Evolutionary conservation across 2,888 invertebrate species (phyloP).

Genomic region (Campaea margaritaria): DNA sequence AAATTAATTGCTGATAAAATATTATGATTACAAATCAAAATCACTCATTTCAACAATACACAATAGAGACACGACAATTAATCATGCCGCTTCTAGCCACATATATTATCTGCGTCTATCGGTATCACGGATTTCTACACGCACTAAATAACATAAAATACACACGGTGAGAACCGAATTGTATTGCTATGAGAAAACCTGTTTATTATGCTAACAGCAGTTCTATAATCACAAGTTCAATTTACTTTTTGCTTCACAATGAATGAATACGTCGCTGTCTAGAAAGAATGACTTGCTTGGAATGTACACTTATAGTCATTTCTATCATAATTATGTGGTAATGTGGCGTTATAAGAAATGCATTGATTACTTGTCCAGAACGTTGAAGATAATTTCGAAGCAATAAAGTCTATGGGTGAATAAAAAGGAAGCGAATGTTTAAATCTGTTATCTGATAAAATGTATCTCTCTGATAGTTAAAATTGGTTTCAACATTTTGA

Average conservation of each 20-base stretch:
- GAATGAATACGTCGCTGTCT: constrained; percentile 55
- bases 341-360: constrained; percentile 21
- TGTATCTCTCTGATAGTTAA: no score
- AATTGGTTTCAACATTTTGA: no score
- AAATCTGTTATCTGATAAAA: no score
- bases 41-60: constrained; percentile 25
- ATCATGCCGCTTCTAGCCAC: constrained; percentile 31
- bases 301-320: constrained; percentile 40
- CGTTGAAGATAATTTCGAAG: not conserved
- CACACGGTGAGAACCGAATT: constrained; percentile 69
- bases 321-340: constrained; percentile 21
- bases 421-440: no score
- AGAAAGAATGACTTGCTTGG: constrained; percentile 51
- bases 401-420: not conserved
- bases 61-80: constrained; percentile 23
- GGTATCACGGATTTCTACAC: constrained; percentile 58
- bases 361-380: constrained; percentile 18
- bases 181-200: constrained; percentile 71
- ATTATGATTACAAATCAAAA: constrained; percentile 5
- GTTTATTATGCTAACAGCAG: constrained; percentile 70
- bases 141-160: constrained; percentile 59
- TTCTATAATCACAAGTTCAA: constrained; percentile 68
- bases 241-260: constrained; percentile 68
- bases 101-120: constrained; percentile 34
- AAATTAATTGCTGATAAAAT: constrained; percentile 4